These are phyloP conservation scores for Nicator chloris DNA, from an alignment of 2,113 vertebrate genomes.

Conservation along the genomic window DNA sequence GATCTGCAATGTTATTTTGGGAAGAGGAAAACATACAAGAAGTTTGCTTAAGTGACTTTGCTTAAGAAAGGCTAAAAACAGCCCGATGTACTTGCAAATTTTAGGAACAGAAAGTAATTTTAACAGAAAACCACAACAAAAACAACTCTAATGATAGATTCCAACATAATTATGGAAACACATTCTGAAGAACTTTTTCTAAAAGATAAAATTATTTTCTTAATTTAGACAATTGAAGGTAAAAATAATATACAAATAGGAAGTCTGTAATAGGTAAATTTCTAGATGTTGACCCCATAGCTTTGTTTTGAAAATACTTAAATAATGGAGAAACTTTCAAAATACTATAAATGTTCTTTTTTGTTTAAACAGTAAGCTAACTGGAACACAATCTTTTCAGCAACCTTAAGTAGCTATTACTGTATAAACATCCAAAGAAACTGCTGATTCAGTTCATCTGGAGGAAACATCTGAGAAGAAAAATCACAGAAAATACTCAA, in stretches of 20 bases:
- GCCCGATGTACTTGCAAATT: constrained; percentile 57
- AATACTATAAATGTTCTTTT: not conserved
- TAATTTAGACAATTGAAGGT: constrained; percentile 50
- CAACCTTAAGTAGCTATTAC: not conserved
- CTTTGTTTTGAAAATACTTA: not conserved
- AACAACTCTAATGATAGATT: constrained; percentile 70
- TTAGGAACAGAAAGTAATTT: constrained; percentile 74
- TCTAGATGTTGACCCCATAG: not conserved
- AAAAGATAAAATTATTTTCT: constrained; percentile 64
- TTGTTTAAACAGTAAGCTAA: not conserved
- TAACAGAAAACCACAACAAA: constrained; percentile 76
- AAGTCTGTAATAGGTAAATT: constrained; percentile 14
- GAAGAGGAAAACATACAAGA: constrained; percentile 69
- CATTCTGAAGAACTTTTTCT: constrained; percentile 57
- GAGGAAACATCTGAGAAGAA: not conserved
- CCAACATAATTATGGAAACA: constrained; percentile 67
- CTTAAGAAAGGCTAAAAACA: constrained; percentile 71
- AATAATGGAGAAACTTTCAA: not conserved
- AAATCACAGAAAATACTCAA: not conserved
- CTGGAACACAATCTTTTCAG: not conserved
- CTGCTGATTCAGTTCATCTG: not conserved
- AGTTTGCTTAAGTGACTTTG: constrained; percentile 69
- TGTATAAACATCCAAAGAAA: not conserved
- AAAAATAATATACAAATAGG: constrained; percentile 16
- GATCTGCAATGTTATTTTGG: constrained; percentile 69